Percentiles rank a stretch among this genome's conserved stretches.
Conservation (phyloP, 2,113 vertebrate species). For the Peucedramus taeniatus region DNA sequence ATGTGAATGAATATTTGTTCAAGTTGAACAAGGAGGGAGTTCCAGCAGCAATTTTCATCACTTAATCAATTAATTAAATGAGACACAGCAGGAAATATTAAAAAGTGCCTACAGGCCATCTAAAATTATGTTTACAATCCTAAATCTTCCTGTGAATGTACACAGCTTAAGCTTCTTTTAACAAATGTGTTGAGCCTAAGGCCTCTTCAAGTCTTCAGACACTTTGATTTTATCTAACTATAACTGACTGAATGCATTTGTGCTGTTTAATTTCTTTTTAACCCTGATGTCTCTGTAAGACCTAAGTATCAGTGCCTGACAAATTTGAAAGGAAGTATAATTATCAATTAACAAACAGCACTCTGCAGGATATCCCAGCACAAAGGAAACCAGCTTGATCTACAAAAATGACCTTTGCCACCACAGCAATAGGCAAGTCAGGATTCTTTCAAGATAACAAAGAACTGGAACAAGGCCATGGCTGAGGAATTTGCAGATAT, state of each 20-base stretch:
- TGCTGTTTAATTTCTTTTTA: neutral
- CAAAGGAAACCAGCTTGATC: neutral
- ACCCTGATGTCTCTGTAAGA: neutral
- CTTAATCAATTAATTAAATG: neutral
- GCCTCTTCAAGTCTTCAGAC: neutral
- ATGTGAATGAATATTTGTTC: neutral
- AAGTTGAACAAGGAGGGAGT: neutral
- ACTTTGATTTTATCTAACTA: neutral
- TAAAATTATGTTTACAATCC: neutral
- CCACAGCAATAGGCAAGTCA: neutral
- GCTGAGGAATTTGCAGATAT: slow-evolving; percentile 56
- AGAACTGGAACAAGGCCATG: neutral
- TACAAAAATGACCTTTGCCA: slow-evolving; percentile 21
- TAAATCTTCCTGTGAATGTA: neutral
- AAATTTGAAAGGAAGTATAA: slow-evolving; percentile 15
- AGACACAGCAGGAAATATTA: neutral
- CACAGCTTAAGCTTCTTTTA: neutral
- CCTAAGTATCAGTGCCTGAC: neutral
- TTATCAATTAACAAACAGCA: slow-evolving; percentile 5
- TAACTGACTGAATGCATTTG: neutral
- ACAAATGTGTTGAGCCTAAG: neutral
- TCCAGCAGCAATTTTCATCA: neutral
- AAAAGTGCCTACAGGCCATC: neutral
- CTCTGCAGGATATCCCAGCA: neutral
- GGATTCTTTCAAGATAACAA: slow-evolving; percentile 22